These are phyloP conservation scores for Cirrhinus molitorella DNA, from an alignment of 2,797 vertebrate species.

Conservation along the genomic window DNA sequence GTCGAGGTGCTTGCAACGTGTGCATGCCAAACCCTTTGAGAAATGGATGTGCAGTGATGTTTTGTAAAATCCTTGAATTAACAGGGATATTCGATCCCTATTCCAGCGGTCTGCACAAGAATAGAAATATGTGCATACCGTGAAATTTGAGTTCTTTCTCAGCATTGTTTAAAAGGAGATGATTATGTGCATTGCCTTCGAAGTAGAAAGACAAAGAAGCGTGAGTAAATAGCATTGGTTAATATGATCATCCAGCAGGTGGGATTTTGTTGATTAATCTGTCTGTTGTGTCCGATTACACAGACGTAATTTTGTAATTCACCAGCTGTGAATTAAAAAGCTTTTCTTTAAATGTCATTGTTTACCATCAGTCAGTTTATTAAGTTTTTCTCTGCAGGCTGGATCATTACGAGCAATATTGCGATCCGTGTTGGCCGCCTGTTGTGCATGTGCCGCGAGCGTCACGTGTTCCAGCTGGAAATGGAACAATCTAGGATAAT, in stretches of 20 bases:
- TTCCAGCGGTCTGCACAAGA: background rate
- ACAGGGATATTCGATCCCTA: conserved; percentile 14
- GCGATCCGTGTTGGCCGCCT: background rate
- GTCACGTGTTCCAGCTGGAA: conserved; percentile 9
- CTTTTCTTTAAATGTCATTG: background rate
- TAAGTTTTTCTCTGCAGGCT: background rate
- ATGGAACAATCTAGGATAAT: conserved; percentile 22
- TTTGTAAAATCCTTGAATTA: conserved; percentile 29
- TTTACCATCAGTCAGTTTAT: conserved; percentile 24
- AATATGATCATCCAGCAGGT: conserved; percentile 26
- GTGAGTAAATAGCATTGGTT: background rate
- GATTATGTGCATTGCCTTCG: conserved; percentile 19
- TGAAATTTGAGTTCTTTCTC: conserved; percentile 26
- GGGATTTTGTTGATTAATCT: conserved; percentile 17
- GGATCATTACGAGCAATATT: background rate
- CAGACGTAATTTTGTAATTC: background rate
- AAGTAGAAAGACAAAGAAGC: conserved; percentile 3
- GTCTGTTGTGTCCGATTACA: conserved; percentile 3
- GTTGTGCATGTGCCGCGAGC: conserved; percentile 8
- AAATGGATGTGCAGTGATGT: conserved; percentile 17
- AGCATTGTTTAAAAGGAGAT: background rate
- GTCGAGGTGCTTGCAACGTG: background rate
- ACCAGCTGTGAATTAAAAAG: background rate
- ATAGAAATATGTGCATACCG: conserved; percentile 12
- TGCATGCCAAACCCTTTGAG: conserved; percentile 26